A percentile compares a stretch with the other conserved stretches of the same genome.
These are phyloP conservation scores for Campylomormyrus tamandua DNA, from an alignment of 2,113 vertebrate genomes.

Conservation along the genomic window DNA sequence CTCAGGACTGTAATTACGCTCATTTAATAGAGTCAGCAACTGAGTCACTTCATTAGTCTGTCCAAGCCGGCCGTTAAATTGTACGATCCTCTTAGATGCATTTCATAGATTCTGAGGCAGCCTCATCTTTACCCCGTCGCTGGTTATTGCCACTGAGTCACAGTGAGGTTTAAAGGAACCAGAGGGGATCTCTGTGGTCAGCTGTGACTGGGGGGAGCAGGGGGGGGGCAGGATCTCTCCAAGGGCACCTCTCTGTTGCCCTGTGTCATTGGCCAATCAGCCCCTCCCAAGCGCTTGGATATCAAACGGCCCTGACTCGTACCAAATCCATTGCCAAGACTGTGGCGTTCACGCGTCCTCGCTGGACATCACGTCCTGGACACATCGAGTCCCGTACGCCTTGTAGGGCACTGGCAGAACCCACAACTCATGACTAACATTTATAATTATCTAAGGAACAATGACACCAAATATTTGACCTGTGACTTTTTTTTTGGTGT, in stretches of 20 bases:
- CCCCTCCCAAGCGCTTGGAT: neutral
- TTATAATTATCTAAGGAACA: neutral
- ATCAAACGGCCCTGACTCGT: neutral
- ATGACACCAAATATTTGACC: neutral
- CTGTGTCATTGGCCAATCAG: neutral
- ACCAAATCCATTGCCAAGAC: neutral
- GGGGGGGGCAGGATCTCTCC: neutral
- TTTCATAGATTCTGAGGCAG: neutral
- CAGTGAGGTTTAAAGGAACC: neutral
- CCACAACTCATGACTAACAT: neutral
- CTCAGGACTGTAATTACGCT: neutral
- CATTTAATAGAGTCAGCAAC: neutral
- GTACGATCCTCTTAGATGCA: neutral
- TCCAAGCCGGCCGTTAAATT: neutral
- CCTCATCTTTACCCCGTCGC: neutral
- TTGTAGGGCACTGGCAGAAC: neutral
- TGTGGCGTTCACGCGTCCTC: neutral
- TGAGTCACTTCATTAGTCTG: neutral
- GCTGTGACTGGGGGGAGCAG: neutral
- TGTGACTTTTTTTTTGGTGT: neutral
- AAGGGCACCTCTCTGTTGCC: neutral
- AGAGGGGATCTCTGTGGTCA: neutral
- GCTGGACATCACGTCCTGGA: neutral
- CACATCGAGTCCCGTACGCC: neutral
- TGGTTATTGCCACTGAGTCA: neutral